A percentile compares a stretch with the other conserved stretches of the same genome.
phyloP scores from a whole-genome alignment of 1,140 invertebrate genomes.

The Whitmania pigra region DNA sequence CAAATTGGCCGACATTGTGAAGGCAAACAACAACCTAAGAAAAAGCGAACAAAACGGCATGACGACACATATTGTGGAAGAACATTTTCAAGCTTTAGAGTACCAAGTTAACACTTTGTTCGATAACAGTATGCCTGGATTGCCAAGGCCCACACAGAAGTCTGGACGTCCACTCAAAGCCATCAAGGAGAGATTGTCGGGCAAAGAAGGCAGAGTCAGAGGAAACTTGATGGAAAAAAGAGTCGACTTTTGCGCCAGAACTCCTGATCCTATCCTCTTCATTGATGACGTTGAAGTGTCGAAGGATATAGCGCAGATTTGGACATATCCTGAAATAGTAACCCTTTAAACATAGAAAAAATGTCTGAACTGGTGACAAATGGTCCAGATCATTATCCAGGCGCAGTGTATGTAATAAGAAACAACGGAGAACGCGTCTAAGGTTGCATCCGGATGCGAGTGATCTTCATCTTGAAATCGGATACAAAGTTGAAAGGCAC shows the following conservation, averaged over 20 bases:
- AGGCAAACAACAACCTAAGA: constrained; percentile 86
- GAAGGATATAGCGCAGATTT: constrained; percentile 90
- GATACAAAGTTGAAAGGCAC: constrained; percentile 94
- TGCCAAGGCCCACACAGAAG: constrained; percentile 93
- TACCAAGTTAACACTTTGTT: constrained; percentile 95
- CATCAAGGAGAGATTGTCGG: constrained; percentile 64
- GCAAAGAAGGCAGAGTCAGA: constrained; percentile 92
- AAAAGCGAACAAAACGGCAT: constrained; percentile 90
- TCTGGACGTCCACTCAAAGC: constrained; percentile 96
- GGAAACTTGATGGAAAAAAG: constrained; percentile 99
- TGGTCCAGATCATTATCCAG: constrained; percentile 95
- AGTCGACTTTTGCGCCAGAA: constrained; percentile 97
- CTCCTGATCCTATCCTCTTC: constrained; percentile 96
- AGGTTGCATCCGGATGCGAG: constrained; percentile 94
- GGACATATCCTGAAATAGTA: constrained; percentile 99
- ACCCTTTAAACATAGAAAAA: constrained; percentile 95
- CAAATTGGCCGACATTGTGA: constrained; percentile 96
- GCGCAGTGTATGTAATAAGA: constrained; percentile 95
- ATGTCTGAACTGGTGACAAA: constrained; percentile 92
- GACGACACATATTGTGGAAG: constrained; percentile 84
- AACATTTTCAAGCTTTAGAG: constrained; percentile 95
- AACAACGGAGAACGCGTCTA: constrained; percentile 94
- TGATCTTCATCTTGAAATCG: constrained; percentile 94
- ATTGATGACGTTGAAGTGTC: constrained; percentile 97
- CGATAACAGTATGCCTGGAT: constrained; percentile 96